Base-by-base conservation (phyloP, 2,113 vertebrate species). In the Ceratotherium simum region DNA sequence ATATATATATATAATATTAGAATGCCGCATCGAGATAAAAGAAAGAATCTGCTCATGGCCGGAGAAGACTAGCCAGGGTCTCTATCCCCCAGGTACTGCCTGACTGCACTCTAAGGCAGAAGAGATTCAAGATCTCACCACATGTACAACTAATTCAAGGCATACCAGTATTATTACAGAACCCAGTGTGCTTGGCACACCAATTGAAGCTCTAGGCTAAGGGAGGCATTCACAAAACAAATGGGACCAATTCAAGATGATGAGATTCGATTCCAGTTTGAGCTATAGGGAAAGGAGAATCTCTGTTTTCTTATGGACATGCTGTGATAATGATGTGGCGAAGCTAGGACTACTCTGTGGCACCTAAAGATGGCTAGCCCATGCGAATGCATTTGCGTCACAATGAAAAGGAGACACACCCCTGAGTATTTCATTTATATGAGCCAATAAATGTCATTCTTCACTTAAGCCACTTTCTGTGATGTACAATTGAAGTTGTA, bases 391-490 rank as follows among this genome's bases (percentile, higher is more conserved):
- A 62, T 88, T 60, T 83, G 46, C 48, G 78, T 46, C 42, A 70
- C 62, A 46, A 12, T 31, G 16, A 79, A 80, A 83, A 67, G n/a
- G 60, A 92, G 62, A 51, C 36, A 64, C 58, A 48, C 4, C 36
- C 69, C 42, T 58, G 18, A 90, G 48, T 33, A 17, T 16, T 86
- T 89, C 36, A 31, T 67, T 78, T 92, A 81, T 39, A 51, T 14
- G 56, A 83, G 62, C 54, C 69, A 65, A 48, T 48, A 92, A 95
- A 93, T 87, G 48, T 36, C 92, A 87, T n/a, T 42, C 81, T 54
- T 20, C n/a, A 3, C 23, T 85, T 86, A 64, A 48, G 36, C 60
- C 51, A 27, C 54, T 42, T 78, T 73, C 85, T 39, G 54, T 72
- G 39, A 90, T 31, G 23, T 62, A 27, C 18, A 62, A 4, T 85